These are phyloP conservation scores for Anastrepha obliqua DNA, from an alignment of 1,140 invertebrate species.

Conservation along the genomic window DNA sequence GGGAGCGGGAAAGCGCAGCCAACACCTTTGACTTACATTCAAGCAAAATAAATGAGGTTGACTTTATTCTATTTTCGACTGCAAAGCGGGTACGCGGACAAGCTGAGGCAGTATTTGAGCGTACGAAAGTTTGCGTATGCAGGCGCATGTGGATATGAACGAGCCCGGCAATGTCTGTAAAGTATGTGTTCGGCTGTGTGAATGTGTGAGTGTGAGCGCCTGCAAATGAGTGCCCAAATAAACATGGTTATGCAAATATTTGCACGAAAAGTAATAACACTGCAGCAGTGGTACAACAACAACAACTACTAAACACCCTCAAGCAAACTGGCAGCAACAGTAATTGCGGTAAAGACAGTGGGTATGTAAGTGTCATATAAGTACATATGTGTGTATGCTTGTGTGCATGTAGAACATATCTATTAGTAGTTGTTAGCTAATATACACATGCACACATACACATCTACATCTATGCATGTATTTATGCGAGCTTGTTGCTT, in stretches of 20 bases:
- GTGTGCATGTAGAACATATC: conserved; percentile 29
- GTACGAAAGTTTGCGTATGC: background rate
- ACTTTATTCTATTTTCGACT: conserved; percentile 52
- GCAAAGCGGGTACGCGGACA: conserved; percentile 3
- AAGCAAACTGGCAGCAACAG: conserved; percentile 8
- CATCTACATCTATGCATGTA: background rate
- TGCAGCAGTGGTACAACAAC: conserved; percentile 7
- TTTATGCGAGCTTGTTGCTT: background rate
- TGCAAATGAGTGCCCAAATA: conserved; percentile 27
- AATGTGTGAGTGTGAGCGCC: background rate
- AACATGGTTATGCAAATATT: conserved; percentile 53
- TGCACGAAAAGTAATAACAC: conserved; percentile 53
- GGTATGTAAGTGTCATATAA: too few relatives aligned
- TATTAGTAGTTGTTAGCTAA: conserved; percentile 19
- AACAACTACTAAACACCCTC: conserved; percentile 36
- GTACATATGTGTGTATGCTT: too few relatives aligned
- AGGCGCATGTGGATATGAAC: conserved; percentile 11
- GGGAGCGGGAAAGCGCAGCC: background rate
- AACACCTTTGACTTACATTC: conserved; percentile 50
- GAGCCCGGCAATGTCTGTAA: background rate
- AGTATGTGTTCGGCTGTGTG: background rate
- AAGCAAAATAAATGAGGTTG: conserved; percentile 54
- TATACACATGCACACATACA: background rate
- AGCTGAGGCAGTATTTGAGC: background rate
- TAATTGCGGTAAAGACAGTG: conserved; percentile 24